These are phyloP conservation scores for Cabera pusaria DNA, from an alignment of 2,888 invertebrate genomes.

Conservation along the genomic window DNA sequence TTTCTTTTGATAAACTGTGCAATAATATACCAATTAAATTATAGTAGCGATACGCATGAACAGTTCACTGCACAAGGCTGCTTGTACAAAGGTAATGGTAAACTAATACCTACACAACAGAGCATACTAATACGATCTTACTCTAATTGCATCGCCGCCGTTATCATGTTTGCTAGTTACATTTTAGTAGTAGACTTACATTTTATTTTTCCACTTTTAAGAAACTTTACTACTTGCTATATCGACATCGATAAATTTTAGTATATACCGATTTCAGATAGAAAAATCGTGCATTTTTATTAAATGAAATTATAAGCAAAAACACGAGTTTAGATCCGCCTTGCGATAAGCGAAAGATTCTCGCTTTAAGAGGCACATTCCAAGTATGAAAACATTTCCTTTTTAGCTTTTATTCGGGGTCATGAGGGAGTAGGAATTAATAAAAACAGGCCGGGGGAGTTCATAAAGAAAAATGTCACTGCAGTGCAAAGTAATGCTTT, in stretches of 20 bases:
- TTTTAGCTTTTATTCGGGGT: slow-evolving; percentile 55
- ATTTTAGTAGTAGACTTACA: neutral
- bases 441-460: slow-evolving; percentile 64
- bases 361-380: slow-evolving; percentile 30
- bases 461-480: slow-evolving; percentile 76
- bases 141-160: slow-evolving; percentile 18
- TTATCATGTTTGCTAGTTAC: slow-evolving; percentile 22
- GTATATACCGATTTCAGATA: too few relatives aligned
- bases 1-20: slow-evolving; percentile 21
- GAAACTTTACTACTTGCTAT: slow-evolving; percentile 5
- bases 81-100: slow-evolving; percentile 23
- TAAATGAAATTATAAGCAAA: slow-evolving; percentile 7
- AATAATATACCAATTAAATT: slow-evolving; percentile 22
- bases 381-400: slow-evolving; percentile 51
- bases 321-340: slow-evolving; percentile 22
- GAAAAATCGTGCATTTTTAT: slow-evolving; percentile 9
- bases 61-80: slow-evolving; percentile 19
- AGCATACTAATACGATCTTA: slow-evolving; percentile 27
- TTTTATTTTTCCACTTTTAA: slow-evolving; percentile 23
- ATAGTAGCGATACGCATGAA: slow-evolving; percentile 21
- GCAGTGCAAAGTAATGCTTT: slow-evolving; percentile 66
- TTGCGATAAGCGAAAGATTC: slow-evolving; percentile 27
- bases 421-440: slow-evolving; percentile 59
- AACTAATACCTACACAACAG: slow-evolving; percentile 28
- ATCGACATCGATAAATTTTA: too few relatives aligned